These are phyloP conservation scores for Loriculus beryllinus DNA, from an alignment of 2,797 vertebrate species.

Conservation along the genomic window DNA sequence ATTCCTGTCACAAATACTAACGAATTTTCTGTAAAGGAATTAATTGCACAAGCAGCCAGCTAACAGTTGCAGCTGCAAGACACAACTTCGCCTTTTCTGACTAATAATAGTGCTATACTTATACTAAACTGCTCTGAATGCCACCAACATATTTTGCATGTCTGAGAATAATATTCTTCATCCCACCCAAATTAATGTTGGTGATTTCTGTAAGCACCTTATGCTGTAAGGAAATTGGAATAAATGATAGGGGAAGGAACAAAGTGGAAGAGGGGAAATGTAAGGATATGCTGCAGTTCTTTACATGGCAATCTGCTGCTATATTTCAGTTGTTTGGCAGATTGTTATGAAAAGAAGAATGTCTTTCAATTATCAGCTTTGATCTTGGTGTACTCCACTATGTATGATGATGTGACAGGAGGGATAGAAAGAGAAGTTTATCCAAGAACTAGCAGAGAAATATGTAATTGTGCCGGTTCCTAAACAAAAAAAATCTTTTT, in stretches of 20 bases:
- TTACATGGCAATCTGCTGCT: neutral
- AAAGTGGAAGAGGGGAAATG: neutral
- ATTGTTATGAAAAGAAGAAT: neutral
- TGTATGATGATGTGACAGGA: neutral
- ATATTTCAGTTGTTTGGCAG: neutral
- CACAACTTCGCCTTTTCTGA: neutral
- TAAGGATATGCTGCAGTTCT: neutral
- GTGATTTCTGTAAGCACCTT: neutral
- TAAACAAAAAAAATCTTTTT: neutral
- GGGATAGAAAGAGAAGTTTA: neutral
- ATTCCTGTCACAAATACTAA: slow-evolving; percentile 9
- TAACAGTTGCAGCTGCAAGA: slow-evolving; percentile 30
- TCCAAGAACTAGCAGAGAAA: neutral
- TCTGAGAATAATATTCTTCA: neutral
- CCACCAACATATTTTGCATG: neutral
- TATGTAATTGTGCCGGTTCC: neutral
- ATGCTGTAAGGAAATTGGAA: neutral
- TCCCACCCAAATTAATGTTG: neutral
- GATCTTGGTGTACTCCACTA: neutral
- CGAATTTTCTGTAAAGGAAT: slow-evolving; percentile 30
- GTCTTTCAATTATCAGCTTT: neutral
- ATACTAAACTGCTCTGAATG: neutral
- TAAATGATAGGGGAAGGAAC: neutral
- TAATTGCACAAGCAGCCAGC: slow-evolving; percentile 1
- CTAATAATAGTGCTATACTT: neutral